Base-by-base conservation (phyloP, 2,113 vertebrate species). In the Pteropus alecto region DNA sequence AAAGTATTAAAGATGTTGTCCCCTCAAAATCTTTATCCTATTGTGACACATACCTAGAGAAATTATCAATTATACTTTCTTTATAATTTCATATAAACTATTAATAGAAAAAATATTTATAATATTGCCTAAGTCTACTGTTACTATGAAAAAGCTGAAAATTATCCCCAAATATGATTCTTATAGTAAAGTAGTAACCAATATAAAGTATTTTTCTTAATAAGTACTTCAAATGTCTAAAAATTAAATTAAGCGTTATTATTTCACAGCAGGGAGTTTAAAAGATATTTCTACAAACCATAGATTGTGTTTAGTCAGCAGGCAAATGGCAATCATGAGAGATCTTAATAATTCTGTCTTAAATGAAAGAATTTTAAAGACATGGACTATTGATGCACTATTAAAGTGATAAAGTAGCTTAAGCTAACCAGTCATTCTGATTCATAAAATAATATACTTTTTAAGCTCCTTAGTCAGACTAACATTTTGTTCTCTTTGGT, bases 201-300 rank as follows among this genome's bases (percentile, higher is more conserved):
- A n/a, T 61, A 61, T 87, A 81, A 85, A 71, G 7, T 65, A 46
- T 48, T 71, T 73, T 87, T 56, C 33, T 56, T 54, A 70, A 48
- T 43, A 88, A 84, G 28, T 85, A 61, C 35, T 90, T 85, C 33
- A 28, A 48, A 73, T 60, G 15, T 89, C 18, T 56, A 60, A 61
- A 87, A 82, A 60, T 83, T 58, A 67, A 83, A 74, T 38, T 43
- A 54, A 56, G 3, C 78, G 28, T 63, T 89, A 74, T 83, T 95
- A 90, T 92, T 89, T 60, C 87, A 92, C 89, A 96, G 58, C 43
- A 90, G 94, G 65, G 82, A 90, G n/a, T 74, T 93, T 84, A 77
- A 96, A 92, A 56, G 60, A n/a, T 95, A 26, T 54, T 77, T 16
- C 12, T 43, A 30, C 21, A 68, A 2, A 48, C 26, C 28, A 19